A percentile compares a stretch with the other conserved stretches of the same genome.
Evolutionary conservation across 2,888 invertebrate species (phyloP).

Genomic region (Branchellion lobata): DNA sequence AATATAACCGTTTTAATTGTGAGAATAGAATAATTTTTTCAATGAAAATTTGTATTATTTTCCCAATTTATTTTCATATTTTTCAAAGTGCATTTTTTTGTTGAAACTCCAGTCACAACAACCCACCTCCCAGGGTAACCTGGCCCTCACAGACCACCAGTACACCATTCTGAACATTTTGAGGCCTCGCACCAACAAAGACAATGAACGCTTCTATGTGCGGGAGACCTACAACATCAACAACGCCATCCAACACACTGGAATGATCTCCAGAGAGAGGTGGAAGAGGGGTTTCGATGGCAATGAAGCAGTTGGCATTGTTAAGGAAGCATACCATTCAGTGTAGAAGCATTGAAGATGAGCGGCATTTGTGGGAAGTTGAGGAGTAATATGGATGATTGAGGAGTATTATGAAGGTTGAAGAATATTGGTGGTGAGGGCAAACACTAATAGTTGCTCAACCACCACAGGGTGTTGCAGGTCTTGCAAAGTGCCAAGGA

Average conservation of each 20-base stretch:
- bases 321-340: no score
- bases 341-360: no score
- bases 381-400: no score
- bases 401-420: no score
- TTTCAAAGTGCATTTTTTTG: not conserved
- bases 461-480: slow-evolving; percentile 45
- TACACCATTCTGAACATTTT: slow-evolving; percentile 88
- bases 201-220: slow-evolving; percentile 83
- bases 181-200: slow-evolving; percentile 77
- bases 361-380: no score
- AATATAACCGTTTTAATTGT: no score
- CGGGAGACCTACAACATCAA: slow-evolving; percentile 76
- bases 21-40: no score
- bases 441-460: no score
- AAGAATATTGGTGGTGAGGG: no score
- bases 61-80: not conserved
- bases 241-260: slow-evolving; percentile 56
- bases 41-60: no score
- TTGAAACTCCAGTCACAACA: not conserved
- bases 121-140: slow-evolving; percentile 91
- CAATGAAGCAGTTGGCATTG: no score
- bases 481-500: slow-evolving; percentile 63
- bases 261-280: slow-evolving; percentile 56
- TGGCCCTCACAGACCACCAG: slow-evolving; percentile 86
- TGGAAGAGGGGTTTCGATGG: slow-evolving; percentile 44